Evolutionary conservation across 1,140 invertebrate species (phyloP).

Genomic region (Papilio glaucus): DNA sequence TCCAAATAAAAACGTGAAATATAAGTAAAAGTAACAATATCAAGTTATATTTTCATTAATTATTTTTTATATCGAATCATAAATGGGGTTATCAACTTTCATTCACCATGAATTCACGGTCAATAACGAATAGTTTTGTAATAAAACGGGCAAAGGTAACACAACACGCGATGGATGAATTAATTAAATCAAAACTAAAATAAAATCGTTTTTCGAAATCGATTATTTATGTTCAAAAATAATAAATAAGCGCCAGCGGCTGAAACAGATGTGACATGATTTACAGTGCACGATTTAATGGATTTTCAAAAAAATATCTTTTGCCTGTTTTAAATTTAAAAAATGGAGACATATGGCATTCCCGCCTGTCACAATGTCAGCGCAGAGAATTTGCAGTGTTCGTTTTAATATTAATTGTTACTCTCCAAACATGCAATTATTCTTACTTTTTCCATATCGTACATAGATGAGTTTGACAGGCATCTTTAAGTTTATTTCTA

Average conservation of each 20-base stretch:
- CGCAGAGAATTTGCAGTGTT: constrained; percentile 11
- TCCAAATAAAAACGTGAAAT: neutral
- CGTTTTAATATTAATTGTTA: constrained; percentile 29
- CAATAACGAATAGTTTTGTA: constrained; percentile 2
- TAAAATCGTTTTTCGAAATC: constrained; percentile 22
- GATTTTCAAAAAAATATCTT: constrained; percentile 34
- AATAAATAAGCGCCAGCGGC: constrained; percentile 28
- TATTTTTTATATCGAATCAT: constrained; percentile 28
- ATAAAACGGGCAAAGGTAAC: constrained; percentile 33
- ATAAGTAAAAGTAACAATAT: constrained; percentile 5
- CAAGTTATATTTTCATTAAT: neutral
- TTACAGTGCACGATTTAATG: constrained; percentile 31
- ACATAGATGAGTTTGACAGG: too few species aligned
- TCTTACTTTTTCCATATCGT: neutral
- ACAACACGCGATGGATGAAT: constrained; percentile 27
- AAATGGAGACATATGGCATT: constrained; percentile 30
- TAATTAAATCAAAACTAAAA: constrained; percentile 30
- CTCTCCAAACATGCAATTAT: neutral
- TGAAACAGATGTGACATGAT: constrained; percentile 37
- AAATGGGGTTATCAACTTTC: constrained; percentile 5
- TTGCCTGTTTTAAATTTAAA: constrained; percentile 27
- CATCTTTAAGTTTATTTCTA: too few species aligned
- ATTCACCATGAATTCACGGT: constrained; percentile 31
- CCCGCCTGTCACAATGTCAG: constrained; percentile 25
- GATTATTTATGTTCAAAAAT: constrained; percentile 18